Conservation (phyloP, 2,113 vertebrate species). For the Anhinga anhinga region DNA sequence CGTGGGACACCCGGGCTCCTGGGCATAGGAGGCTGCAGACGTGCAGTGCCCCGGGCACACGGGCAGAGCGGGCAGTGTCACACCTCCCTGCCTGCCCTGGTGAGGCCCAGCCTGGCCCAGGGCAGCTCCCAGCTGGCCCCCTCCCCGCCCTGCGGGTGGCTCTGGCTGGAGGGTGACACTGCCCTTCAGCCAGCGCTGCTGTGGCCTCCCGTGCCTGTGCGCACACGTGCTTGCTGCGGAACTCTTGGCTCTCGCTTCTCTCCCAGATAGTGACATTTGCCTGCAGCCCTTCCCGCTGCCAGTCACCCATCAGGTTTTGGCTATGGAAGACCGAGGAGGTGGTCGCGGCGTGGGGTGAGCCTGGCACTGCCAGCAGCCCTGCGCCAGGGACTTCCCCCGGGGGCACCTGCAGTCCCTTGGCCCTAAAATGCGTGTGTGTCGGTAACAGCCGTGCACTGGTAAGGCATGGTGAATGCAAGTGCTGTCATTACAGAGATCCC, state of each 20-base stretch:
- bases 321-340: accelerated
- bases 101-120: background rate
- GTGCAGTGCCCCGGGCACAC: accelerated
- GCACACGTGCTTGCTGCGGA: background rate
- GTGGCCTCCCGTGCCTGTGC: background rate
- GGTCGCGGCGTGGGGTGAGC: accelerated
- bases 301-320: background rate
- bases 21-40: background rate
- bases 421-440: background rate
- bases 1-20: background rate
- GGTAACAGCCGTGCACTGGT: background rate
- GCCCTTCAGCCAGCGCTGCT: background rate
- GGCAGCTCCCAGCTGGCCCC: accelerated
- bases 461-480: background rate
- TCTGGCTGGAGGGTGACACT: background rate
- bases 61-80: background rate
- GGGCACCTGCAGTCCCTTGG: background rate
- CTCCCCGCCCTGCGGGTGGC: too few relatives aligned
- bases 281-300: background rate
- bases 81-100: background rate
- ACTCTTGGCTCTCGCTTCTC: accelerated
- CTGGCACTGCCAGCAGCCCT: accelerated
- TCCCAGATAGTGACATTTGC: background rate
- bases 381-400: background rate
- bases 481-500: accelerated